Evolutionary conservation across 2,888 invertebrate species (phyloP), one percentile per base, ranked within the genome.

Genomic region (Brenthis ino): DNA sequence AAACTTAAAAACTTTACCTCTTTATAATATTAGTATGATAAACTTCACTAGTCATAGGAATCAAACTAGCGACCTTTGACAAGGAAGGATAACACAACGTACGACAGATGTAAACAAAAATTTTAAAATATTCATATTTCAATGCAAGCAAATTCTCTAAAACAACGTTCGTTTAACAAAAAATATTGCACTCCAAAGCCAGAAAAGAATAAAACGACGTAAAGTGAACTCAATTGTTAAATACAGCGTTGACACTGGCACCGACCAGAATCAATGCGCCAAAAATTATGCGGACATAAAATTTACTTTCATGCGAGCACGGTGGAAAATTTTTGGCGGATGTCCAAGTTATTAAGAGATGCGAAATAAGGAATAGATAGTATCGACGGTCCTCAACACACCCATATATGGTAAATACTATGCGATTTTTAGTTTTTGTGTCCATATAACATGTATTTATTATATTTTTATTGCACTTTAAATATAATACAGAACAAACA

Each of bases 241-340:
- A 67, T 61, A 67, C 61, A 48, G 60, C 64, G 64, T 65, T 69
- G 60, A 67, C 60, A 65, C 57, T 48, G 33, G 54, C 57, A 53
- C 64, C 51, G 54, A 63, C 68, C 58, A 64, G 71, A 74, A 74
- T 72, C 77, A 68, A 68, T 68, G 65, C 69, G 68, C 68, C 76
- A 74, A 76, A 75, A 73, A 71, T 74, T 73, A 74, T 74, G 71
- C 73, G 65, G 74, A 71, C 67, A 68, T 72, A 73, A 73, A 72
- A 76, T 76, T 76, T 75, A 76, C 73, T 76, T 74, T 74, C 71
- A 73, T 67, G 72, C 67, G 71, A 69, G 66, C 72, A 68, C 71
- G 69, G 71, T 71, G 53, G 68, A 73, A 74, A 72, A 74, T 75
- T 68, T 68, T 72, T 77, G 76, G 76, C 77, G 37, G 24, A 57